Evolutionary conservation across 2,113 vertebrate species (phyloP).

Genomic region (Euleptes europaea): DNA sequence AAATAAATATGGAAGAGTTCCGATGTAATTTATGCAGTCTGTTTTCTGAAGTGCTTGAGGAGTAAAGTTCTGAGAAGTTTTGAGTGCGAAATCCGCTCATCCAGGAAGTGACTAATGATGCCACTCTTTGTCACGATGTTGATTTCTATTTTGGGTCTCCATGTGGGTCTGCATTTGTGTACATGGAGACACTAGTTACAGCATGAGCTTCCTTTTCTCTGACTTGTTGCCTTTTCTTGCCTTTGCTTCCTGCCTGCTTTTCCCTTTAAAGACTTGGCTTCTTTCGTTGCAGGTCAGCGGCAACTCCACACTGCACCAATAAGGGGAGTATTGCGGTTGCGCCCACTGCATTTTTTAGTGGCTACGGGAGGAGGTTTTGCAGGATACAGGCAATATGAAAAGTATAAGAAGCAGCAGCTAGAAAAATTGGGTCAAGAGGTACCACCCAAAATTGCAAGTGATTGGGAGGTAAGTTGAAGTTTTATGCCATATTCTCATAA

Average conservation of each 20-base stretch:
- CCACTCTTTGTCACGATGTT: neutral
- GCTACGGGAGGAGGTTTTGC: constrained; percentile 79
- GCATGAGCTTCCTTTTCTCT: neutral
- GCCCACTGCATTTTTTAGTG: constrained; percentile 80
- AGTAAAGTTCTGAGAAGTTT: neutral
- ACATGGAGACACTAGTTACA: neutral
- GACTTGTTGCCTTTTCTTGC: neutral
- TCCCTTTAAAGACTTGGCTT: constrained; percentile 16
- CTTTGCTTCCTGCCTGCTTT: neutral
- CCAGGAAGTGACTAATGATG: neutral
- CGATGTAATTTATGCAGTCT: neutral
- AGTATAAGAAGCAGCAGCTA: constrained; percentile 74
- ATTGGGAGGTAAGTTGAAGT: constrained; percentile 80
- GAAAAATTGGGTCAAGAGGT: constrained; percentile 78
- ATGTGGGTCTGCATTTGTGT: neutral
- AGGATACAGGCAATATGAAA: constrained; percentile 83
- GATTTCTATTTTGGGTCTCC: neutral
- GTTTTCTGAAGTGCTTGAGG: neutral
- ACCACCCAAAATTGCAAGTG: constrained; percentile 77
- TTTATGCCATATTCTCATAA: constrained; percentile 5
- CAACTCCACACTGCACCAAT: constrained; percentile 72
- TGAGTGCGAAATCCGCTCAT: neutral
- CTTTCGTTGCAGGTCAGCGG: constrained; percentile 70
- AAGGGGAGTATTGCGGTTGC: constrained; percentile 69
- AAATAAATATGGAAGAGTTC: too few species aligned